Percentiles rank a stretch among this genome's conserved stretches.
phyloP scores from a whole-genome alignment of 2,113 vertebrate species.

The Hippocampus barbouri region DNA sequence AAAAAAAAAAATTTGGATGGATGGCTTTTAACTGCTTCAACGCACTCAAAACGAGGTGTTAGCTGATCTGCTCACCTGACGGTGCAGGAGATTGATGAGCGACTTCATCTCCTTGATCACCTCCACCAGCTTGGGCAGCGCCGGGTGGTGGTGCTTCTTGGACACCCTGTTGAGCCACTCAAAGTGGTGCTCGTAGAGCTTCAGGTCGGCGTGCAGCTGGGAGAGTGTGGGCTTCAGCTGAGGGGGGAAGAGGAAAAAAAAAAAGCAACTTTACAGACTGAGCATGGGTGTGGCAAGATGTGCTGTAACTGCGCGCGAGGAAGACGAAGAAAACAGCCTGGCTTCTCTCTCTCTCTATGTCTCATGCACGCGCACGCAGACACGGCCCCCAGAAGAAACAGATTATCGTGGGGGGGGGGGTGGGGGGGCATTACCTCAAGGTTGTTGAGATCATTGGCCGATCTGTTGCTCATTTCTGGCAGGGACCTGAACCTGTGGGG shows the following conservation, averaged over 20 bases:
- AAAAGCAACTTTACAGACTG: constrained; percentile 36
- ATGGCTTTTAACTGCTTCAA: background rate
- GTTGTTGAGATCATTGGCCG: constrained; percentile 71
- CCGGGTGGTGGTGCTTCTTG: constrained; percentile 70
- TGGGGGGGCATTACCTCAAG: constrained; percentile 67
- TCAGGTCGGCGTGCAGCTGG: constrained; percentile 74
- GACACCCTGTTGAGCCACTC: constrained; percentile 73
- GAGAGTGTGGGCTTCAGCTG: constrained; percentile 75
- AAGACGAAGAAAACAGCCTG: constrained; percentile 18
- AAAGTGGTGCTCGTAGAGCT: constrained; percentile 75
- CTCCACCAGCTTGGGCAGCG: constrained; percentile 66
- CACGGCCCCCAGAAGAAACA: constrained; percentile 13
- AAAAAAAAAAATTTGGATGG: background rate
- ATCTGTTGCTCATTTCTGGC: constrained; percentile 75
- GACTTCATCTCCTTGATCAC: constrained; percentile 71
- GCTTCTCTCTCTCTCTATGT: background rate
- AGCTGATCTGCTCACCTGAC: constrained; percentile 55
- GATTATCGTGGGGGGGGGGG: constrained; percentile 19
- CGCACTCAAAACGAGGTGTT: background rate
- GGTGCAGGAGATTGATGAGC: constrained; percentile 66
- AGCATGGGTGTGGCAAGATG: constrained; percentile 50
- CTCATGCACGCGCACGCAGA: too few relatives aligned
- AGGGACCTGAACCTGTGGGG: constrained; percentile 75
- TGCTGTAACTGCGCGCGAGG: constrained; percentile 13
- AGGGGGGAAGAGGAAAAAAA: constrained; percentile 19